A percentile compares a stretch with the other conserved stretches of the same genome.
Conservation (phyloP, 2,797 vertebrate genomes). For the Cephalopachus bancanus region DNA sequence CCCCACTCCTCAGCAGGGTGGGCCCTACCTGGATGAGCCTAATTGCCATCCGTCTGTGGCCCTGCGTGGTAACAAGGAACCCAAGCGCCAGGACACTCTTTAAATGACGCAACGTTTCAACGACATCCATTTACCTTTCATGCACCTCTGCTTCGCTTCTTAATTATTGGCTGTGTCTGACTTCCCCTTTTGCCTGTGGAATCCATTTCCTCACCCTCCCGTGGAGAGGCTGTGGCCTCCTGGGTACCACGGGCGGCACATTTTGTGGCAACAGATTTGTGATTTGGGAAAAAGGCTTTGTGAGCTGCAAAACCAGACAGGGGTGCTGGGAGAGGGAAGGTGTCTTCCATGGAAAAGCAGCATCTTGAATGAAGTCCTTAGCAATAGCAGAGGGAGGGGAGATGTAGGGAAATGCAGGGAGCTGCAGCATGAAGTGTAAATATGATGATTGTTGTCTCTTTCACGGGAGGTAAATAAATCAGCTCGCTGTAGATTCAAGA, state of each 20-base stretch:
- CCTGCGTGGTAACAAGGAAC: slow-evolving; percentile 50
- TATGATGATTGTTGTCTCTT: slow-evolving; percentile 83
- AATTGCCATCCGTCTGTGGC: slow-evolving; percentile 64
- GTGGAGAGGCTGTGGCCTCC: slow-evolving; percentile 67
- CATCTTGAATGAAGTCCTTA: neutral
- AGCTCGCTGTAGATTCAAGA: slow-evolving; percentile 70
- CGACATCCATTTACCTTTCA: slow-evolving; percentile 74
- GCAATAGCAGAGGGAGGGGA: neutral
- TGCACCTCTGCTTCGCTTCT: slow-evolving; percentile 77
- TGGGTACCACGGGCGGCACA: slow-evolving; percentile 51
- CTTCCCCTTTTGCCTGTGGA: slow-evolving; percentile 73
- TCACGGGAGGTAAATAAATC: slow-evolving; percentile 84
- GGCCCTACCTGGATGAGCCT: slow-evolving; percentile 68
- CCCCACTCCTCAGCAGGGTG: slow-evolving; percentile 49
- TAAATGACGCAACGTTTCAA: slow-evolving; percentile 77
- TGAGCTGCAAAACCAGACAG: slow-evolving; percentile 79
- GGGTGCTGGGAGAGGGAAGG: slow-evolving; percentile 69
- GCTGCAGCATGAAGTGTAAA: slow-evolving; percentile 73
- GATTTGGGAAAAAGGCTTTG: slow-evolving; percentile 82
- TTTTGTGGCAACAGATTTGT: slow-evolving; percentile 78
- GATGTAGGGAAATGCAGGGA: neutral
- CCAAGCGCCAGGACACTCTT: slow-evolving; percentile 40
- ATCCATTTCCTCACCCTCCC: slow-evolving; percentile 80
- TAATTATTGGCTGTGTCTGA: slow-evolving; percentile 80
- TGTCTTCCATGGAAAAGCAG: slow-evolving; percentile 33